Base-by-base conservation (phyloP, 2,113 vertebrate species). In the Boulengeromyrus knoepffleri region DNA sequence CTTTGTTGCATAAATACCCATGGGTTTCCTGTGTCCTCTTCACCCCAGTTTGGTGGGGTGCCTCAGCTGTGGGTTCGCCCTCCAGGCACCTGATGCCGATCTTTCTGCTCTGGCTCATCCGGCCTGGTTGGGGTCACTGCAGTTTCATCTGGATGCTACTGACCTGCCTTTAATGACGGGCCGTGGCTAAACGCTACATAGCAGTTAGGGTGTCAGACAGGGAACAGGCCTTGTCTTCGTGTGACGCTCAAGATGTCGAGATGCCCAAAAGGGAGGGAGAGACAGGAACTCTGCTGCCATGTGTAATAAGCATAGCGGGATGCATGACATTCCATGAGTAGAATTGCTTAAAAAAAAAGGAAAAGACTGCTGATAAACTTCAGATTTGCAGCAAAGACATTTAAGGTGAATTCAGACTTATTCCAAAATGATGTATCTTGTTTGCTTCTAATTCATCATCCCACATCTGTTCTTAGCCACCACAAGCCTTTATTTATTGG, bases 151-250 rank as follows among this genome's bases (percentile, higher is more conserved):
- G 83, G 84, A 53, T 56, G 58, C 84, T 87, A 39, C 49, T 90
- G 42, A 49, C 91, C 92, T 77, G 92, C 94, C 92, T 93, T 92
- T 91, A 92, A 94, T 92, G 91, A 21, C 45, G 31, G 90, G 56
- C 53, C 85, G 84, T 62, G 83, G 85, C 52, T 89, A 84, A 83
- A 45, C 87, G 87, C 39, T 77, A 36, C 3, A 90, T 89, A 80
- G 89, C 91, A 91, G 88, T 56, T 88, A 85, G 0, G 8, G 52
- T 21, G 9, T 46, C 58, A 19, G 12, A 8, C 50, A 8, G 49
- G 45, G 85, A 5, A 74, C 42, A 74, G 42, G 83, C 10, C 7
- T 42, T 36, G 88, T 36, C 89, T 42, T 15, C 9, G 42, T 49
- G 84, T 45, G 86, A 7, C 47, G 50, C 62, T 84, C 88, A 46